These are phyloP conservation scores for Sebastes hubbsi DNA, from an alignment of 2,797 vertebrate genomes.

Conservation along the genomic window DNA sequence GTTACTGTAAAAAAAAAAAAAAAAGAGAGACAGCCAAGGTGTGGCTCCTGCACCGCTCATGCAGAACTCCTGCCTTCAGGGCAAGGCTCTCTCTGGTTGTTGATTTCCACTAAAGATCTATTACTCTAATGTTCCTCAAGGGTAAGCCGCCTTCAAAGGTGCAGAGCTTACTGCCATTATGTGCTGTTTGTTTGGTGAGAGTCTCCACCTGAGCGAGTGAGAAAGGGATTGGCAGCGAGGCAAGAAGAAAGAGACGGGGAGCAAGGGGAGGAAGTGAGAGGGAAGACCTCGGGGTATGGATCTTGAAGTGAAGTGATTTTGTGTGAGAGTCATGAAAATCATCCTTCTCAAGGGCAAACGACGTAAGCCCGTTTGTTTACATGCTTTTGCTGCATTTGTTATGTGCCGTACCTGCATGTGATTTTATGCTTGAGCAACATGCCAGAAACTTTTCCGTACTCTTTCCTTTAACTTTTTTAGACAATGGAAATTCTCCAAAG, in stretches of 20 bases:
- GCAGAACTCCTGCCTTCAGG: slow-evolving; percentile 58
- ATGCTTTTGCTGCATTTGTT: slow-evolving; percentile 23
- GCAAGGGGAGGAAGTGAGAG: slow-evolving; percentile 37
- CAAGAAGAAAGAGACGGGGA: slow-evolving; percentile 35
- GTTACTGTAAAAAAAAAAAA: slow-evolving; percentile 64
- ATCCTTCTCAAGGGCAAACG: slow-evolving; percentile 20
- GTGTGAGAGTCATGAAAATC: slow-evolving; percentile 24
- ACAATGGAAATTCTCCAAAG: slow-evolving; percentile 19
- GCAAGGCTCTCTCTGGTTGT: slow-evolving; percentile 58
- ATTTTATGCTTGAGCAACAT: slow-evolving; percentile 17
- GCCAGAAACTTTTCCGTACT: slow-evolving; percentile 18
- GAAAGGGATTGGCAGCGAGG: slow-evolving; percentile 39
- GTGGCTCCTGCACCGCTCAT: slow-evolving; percentile 52
- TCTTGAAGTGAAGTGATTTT: slow-evolving; percentile 12
- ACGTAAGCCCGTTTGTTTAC: slow-evolving; percentile 29
- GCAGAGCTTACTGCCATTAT: slow-evolving; percentile 61
- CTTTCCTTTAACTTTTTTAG: neutral
- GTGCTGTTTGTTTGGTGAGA: slow-evolving; percentile 62
- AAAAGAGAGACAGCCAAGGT: slow-evolving; percentile 62
- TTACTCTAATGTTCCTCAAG: slow-evolving; percentile 67
- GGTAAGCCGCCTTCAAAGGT: slow-evolving; percentile 73
- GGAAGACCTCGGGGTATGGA: slow-evolving; percentile 30
- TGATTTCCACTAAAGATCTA: slow-evolving; percentile 69
- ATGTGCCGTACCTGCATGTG: slow-evolving; percentile 27
- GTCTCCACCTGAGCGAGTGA: slow-evolving; percentile 66